Evolutionary conservation across 2,888 invertebrate species (phyloP).

Genomic region (Leuctra nigra): DNA sequence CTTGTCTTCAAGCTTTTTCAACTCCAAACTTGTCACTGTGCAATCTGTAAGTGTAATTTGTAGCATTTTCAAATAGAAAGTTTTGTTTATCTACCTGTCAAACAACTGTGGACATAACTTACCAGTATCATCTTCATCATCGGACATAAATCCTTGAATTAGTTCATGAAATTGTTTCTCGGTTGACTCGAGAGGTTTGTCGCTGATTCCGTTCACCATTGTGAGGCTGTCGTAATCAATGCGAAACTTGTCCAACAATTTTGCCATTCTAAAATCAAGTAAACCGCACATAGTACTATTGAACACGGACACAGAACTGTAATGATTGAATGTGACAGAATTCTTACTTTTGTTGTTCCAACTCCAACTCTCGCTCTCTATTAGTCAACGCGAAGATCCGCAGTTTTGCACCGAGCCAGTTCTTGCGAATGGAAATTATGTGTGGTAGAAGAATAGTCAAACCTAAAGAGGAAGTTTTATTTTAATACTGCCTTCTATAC

Average conservation of each 20-base stretch:
- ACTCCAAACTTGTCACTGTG: slow-evolving; percentile 66
- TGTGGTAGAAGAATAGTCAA: slow-evolving; percentile 37
- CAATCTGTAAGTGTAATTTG: slow-evolving; percentile 48
- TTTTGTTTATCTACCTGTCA: not conserved
- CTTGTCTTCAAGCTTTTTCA: slow-evolving; percentile 70
- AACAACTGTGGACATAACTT: not conserved
- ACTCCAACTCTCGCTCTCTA: slow-evolving; percentile 34
- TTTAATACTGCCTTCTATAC: no score
- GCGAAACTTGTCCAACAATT: slow-evolving; percentile 85
- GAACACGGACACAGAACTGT: no score
- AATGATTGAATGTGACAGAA: slow-evolving; percentile 14
- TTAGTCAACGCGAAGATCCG: slow-evolving; percentile 36
- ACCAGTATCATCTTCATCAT: slow-evolving; percentile 31
- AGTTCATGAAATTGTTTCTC: slow-evolving; percentile 64
- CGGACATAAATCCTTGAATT: slow-evolving; percentile 51
- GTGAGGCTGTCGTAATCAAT: slow-evolving; percentile 88
- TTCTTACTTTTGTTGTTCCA: slow-evolving; percentile 71
- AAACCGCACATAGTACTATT: no score
- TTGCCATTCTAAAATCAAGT: slow-evolving; percentile 70
- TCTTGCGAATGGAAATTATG: slow-evolving; percentile 33
- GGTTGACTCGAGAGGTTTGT: slow-evolving; percentile 69
- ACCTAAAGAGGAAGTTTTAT: no score
- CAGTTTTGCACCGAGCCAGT: slow-evolving; percentile 34
- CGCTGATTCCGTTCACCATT: slow-evolving; percentile 85
- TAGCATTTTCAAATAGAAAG: no score